Base-by-base conservation (phyloP, 1,140 invertebrate species). In the Hylaeus volcanicus region DNA sequence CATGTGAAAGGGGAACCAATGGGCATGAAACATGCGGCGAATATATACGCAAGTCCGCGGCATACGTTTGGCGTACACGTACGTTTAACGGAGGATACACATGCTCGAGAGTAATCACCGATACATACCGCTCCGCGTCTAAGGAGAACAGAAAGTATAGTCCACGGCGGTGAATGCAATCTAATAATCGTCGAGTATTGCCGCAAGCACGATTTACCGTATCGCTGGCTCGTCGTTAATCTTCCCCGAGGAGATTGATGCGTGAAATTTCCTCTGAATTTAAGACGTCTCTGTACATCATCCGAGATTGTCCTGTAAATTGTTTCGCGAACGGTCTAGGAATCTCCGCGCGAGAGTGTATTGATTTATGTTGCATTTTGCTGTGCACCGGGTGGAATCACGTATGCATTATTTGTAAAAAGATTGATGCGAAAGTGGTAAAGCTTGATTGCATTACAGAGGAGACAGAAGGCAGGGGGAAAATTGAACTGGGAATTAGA, bases 1-100 rank as follows among this genome's bases (percentile, higher is more conserved):
- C 91, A 92, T 85, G 90, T 92, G 91, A 92, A 92, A 92, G 91
- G 90, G 86, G 89, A 90, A 89, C 88, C 89, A 88, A 90, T 87
- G 88, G 88, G 86, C 88, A 88, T 88, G 88, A 86, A 88, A 90
- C 89, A 90, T 88, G 86, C 85, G 88, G 89, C 88, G 76, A 78
- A 85, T 87, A 81, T 83, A 80, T 60, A 58, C 61, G 51, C 39
- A 56, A 39, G 14, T 39, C 45, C 60, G 12, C 61, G 48, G 51
- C 26, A 61, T 65, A 78, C 75, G 75, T 61, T 26, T 37, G 75
- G 45, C n/a, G 26, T 51, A 70, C 15, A 15, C 37, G 43, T 64
- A 66, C 71, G 66, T 65, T 74, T 43, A 48, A 26, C 26, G 26
- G 26, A 5, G 45, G 14, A 60, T 48, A 74, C 53, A 74, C 61